phyloP scores from a whole-genome alignment of 1,140 invertebrate species.

The Papilio dardanus region DNA sequence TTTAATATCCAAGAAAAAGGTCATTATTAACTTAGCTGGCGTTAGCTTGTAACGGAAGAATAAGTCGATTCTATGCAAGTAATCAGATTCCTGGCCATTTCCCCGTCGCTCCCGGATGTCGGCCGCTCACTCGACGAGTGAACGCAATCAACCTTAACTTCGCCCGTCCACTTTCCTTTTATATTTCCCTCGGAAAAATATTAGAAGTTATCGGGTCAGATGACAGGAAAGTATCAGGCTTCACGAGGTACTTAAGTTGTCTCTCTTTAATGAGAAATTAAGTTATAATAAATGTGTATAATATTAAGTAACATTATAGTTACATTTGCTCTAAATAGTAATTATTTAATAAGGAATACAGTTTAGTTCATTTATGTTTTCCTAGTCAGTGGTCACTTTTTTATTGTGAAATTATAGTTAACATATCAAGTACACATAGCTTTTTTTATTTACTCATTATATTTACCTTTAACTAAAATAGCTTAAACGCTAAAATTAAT shows the following conservation, averaged over 20 bases:
- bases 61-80: conserved; percentile 56
- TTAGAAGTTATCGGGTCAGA: conserved; percentile 6
- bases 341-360: no score
- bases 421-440: no score
- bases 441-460: no score
- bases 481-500: background rate
- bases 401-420: no score
- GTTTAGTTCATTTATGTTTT: no score
- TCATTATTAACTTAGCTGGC: background rate
- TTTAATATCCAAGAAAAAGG: background rate
- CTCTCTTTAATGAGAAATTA: background rate
- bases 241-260: background rate
- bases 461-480: background rate
- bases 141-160: conserved; percentile 67
- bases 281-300: background rate
- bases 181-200: conserved; percentile 52
- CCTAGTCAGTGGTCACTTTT: no score
- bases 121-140: conserved; percentile 65
- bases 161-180: conserved; percentile 50
- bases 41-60: conserved; percentile 50
- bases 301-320: no score
- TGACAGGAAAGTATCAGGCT: background rate
- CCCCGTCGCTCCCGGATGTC: conserved; percentile 62
- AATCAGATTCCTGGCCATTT: conserved; percentile 63
- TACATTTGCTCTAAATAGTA: no score